phyloP scores from a whole-genome alignment of 2,113 vertebrate species.

The Labeo catla region DNA sequence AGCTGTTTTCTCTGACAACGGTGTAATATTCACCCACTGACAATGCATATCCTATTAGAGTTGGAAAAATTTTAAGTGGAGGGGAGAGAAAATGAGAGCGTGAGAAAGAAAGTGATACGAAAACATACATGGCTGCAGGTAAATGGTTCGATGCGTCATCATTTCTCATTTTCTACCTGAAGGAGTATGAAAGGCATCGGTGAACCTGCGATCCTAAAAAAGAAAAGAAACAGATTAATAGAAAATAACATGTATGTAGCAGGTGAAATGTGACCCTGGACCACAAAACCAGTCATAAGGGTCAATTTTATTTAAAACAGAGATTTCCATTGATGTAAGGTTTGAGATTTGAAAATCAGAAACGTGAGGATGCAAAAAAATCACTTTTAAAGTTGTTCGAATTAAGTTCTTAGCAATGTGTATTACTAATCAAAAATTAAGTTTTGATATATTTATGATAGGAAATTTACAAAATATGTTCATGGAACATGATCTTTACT shows the following conservation, averaged over 20 bases:
- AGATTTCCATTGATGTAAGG: no score
- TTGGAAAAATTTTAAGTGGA: conserved; percentile 64
- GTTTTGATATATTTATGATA: no score
- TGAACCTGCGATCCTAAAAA: neutral
- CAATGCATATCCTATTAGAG: conserved; percentile 70
- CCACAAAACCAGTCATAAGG: no score
- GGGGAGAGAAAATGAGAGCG: conserved; percentile 33
- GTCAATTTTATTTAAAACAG: no score
- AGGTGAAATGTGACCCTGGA: neutral
- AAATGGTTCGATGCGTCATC: conserved; percentile 64
- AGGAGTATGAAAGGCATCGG: neutral
- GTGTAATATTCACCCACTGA: conserved; percentile 68
- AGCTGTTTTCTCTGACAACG: conserved; percentile 70
- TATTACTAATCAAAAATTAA: no score
- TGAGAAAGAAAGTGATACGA: conserved; percentile 39
- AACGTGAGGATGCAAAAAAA: no score
- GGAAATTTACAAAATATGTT: no score
- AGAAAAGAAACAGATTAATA: no score
- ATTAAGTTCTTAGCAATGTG: no score
- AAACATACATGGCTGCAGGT: conserved; percentile 67
- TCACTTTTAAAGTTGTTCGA: no score
- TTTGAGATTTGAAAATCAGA: no score
- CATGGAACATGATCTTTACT: no score
- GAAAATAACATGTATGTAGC: neutral
- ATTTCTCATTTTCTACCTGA: neutral